These are phyloP conservation scores for Eupithecia vulgata DNA, from an alignment of 2,888 invertebrate genomes.

Conservation along the genomic window DNA sequence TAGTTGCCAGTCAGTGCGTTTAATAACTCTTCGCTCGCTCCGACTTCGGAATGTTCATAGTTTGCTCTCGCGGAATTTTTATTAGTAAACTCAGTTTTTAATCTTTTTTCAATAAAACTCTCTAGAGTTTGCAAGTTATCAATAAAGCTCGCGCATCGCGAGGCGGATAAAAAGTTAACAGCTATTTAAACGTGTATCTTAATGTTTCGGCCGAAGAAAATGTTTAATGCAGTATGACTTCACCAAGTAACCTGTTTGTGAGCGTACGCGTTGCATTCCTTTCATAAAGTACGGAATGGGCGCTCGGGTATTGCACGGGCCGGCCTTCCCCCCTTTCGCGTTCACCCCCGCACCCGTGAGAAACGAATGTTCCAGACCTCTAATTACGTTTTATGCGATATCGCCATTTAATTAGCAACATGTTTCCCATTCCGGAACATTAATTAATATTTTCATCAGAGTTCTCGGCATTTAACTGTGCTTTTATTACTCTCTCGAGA, in stretches of 20 bases:
- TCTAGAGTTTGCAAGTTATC: conserved; percentile 45
- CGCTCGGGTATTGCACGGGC: conserved; percentile 50
- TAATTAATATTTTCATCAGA: conserved; percentile 84
- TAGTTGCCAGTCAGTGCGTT: conserved; percentile 82
- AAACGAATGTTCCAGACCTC: conserved; percentile 79
- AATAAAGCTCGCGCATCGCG: conserved; percentile 48
- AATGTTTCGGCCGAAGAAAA: conserved; percentile 58
- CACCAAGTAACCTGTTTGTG: conserved; percentile 70
- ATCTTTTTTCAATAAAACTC: conserved; percentile 53
- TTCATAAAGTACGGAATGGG: conserved; percentile 59
- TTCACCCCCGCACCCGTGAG: conserved; percentile 67
- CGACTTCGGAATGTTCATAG: conserved; percentile 65
- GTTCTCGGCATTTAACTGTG: conserved; percentile 81
- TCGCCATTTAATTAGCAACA: conserved; percentile 84
- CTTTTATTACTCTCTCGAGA: conserved; percentile 81
- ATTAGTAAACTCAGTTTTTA: conserved; percentile 64
- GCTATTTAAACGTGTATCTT: conserved; percentile 63
- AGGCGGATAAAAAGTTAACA: conserved; percentile 57
- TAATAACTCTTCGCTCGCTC: conserved; percentile 67
- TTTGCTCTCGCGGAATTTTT: conserved; percentile 75
- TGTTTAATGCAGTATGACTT: conserved; percentile 59
- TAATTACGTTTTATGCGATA: conserved; percentile 83
- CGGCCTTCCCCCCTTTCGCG: conserved; percentile 37
- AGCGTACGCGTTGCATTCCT: conserved; percentile 71
- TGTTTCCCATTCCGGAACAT: conserved; percentile 82